These are phyloP conservation scores for Etheostoma nigrum DNA, from an alignment of 2,797 vertebrate genomes.

Conservation along the genomic window DNA sequence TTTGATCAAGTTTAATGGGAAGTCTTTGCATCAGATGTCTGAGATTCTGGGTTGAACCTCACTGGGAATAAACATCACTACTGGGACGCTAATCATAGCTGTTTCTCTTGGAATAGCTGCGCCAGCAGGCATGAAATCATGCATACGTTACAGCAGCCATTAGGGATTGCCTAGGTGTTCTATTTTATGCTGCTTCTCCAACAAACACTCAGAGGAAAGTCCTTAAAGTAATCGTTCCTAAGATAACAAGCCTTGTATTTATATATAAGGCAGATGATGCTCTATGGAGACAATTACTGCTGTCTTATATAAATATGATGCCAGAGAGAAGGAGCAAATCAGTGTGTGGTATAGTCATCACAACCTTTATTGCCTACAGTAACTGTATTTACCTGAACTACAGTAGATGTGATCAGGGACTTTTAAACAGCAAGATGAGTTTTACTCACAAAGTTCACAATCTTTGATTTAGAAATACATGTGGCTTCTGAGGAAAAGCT, in stretches of 20 bases:
- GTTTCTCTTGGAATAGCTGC: conserved; percentile 82
- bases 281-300: conserved; percentile 47
- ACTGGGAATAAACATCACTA: conserved; percentile 72
- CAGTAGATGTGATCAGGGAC: background rate
- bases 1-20: conserved; percentile 66
- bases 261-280: conserved; percentile 50
- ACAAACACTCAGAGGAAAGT: conserved; percentile 59
- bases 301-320: conserved; percentile 33
- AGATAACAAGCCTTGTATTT: conserved; percentile 57
- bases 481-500: background rate
- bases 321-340: conserved; percentile 1
- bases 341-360: conserved; percentile 19
- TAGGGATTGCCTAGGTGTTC: conserved; percentile 79
- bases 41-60: conserved; percentile 66
- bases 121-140: conserved; percentile 82
- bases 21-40: conserved; percentile 61
- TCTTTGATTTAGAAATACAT: background rate
- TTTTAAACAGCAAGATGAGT: conserved; percentile 7
- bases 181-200: conserved; percentile 70
- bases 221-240: conserved; percentile 50
- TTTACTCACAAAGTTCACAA: conserved; percentile 3
- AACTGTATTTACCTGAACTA: conserved; percentile 12
- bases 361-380: conserved; percentile 8
- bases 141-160: conserved; percentile 81
- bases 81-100: conserved; percentile 78